Percentiles rank a stretch among this genome's conserved stretches.
Conservation (phyloP, 2,888 invertebrate species). For the Anarsia innoxiella region DNA sequence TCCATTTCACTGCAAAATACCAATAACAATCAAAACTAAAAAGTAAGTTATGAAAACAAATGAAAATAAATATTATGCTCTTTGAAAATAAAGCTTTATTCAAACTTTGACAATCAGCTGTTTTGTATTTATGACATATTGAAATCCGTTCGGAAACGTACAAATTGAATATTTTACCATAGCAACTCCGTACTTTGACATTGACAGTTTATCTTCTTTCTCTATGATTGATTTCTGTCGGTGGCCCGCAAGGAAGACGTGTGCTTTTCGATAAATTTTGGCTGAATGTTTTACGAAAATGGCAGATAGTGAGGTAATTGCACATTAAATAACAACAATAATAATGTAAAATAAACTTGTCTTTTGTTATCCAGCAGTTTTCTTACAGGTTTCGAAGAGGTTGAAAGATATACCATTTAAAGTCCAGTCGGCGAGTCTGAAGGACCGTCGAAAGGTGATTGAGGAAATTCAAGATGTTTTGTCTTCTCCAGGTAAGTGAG, state of each 20-base stretch:
- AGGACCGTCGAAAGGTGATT: slow-evolving; percentile 79
- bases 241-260: slow-evolving; percentile 32
- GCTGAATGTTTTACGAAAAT: slow-evolving; percentile 69
- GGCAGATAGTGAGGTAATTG: slow-evolving; percentile 80
- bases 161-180: background rate
- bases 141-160: too few relatives aligned
- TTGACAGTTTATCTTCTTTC: background rate
- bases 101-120: too few relatives aligned
- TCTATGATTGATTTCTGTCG: slow-evolving; percentile 14
- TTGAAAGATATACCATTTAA: slow-evolving; percentile 83
- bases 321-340: slow-evolving; percentile 5
- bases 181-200: background rate
- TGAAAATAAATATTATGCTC: too few relatives aligned
- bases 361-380: slow-evolving; percentile 25
- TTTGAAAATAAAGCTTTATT: too few relatives aligned
- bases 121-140: too few relatives aligned
- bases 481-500: slow-evolving; percentile 79
- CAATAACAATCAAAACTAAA: background rate
- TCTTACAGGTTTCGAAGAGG: slow-evolving; percentile 79
- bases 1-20: too few relatives aligned
- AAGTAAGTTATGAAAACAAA: too few relatives aligned
- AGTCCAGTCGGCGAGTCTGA: slow-evolving; percentile 83
- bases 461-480: slow-evolving; percentile 81
- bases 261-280: slow-evolving; percentile 34
- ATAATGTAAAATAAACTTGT: slow-evolving; percentile 15